Evolutionary conservation across 2,888 invertebrate species (phyloP).

Genomic region (Phyto melanocephala): DNA sequence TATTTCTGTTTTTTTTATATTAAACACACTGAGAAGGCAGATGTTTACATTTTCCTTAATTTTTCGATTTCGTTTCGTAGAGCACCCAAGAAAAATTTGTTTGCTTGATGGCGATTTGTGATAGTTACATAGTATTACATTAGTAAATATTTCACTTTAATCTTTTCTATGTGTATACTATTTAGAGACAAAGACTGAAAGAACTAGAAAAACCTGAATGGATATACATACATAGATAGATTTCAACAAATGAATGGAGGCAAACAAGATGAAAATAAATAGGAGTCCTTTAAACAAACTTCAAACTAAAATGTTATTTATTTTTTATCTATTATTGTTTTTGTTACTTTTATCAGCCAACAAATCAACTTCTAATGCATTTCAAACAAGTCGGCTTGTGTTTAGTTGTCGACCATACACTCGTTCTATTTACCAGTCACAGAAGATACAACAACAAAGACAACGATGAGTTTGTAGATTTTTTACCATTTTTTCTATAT

Average conservation of each 20-base stretch:
- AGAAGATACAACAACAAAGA: constrained; percentile 17
- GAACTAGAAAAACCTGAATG: constrained; percentile 9
- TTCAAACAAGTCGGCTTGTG: constrained; percentile 37
- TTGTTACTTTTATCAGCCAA: constrained; percentile 44
- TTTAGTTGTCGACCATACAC: not conserved
- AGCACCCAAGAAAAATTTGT: not conserved
- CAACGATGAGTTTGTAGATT: constrained; percentile 38
- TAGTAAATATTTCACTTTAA: not conserved
- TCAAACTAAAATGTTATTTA: constrained; percentile 22
- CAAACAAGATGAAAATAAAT: not conserved
- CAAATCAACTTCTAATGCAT: constrained; percentile 59
- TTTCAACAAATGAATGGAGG: not conserved
- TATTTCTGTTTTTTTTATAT: constrained; percentile 13
- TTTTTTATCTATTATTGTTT: not conserved
- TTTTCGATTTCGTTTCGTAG: not conserved
- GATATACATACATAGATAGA: too few species aligned
- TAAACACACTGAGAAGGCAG: constrained; percentile 18
- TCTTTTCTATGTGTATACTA: not conserved
- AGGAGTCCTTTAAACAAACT: constrained; percentile 33
- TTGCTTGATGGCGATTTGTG: not conserved
- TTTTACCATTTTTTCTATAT: not conserved
- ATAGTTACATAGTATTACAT: constrained; percentile 34
- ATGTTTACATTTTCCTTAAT: constrained; percentile 30
- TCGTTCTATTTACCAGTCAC: not conserved
- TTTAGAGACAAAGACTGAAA: not conserved